Conservation (phyloP, 2,113 vertebrate species). For the Podarcis cretensis region DNA sequence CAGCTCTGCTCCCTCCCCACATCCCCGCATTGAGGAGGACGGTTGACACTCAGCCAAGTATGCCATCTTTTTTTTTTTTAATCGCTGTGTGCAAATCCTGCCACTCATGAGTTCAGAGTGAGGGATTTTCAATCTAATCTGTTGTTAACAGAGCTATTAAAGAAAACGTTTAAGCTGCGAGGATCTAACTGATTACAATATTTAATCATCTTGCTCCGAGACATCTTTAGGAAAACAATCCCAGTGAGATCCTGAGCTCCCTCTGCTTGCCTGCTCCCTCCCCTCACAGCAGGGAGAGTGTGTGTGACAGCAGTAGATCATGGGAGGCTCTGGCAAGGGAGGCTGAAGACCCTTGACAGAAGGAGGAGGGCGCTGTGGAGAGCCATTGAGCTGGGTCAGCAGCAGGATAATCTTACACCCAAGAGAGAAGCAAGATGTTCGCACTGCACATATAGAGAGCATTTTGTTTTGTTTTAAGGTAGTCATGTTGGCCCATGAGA, state of each 20-base stretch:
- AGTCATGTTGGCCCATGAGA: too few species aligned
- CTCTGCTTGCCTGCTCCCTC: conserved; percentile 16
- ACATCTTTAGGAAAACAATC: conserved; percentile 36
- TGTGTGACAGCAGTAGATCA: accelerated
- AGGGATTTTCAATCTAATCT: conserved; percentile 76
- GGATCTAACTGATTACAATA: conserved; percentile 75
- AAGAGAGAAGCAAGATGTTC: too few species aligned
- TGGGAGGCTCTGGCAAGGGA: too few species aligned
- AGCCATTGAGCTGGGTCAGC: too few species aligned
- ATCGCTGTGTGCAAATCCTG: conserved; percentile 51
- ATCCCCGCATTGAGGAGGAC: conserved; percentile 40
- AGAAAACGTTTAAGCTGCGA: conserved; percentile 76
- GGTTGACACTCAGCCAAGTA: conserved; percentile 62
- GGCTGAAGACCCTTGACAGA: background rate
- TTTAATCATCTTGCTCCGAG: conserved; percentile 71
- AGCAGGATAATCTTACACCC: too few species aligned
- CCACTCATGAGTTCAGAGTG: conserved; percentile 71
- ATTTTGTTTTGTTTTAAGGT: too few species aligned
- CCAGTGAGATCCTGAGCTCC: conserved; percentile 47
- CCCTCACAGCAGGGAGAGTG: conserved; percentile 43
- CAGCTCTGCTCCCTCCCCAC: conserved; percentile 1
- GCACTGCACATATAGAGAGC: too few species aligned
- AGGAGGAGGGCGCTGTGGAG: too few species aligned
- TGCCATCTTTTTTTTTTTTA: conserved; percentile 44
- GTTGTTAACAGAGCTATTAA: conserved; percentile 79